Evolutionary conservation across 2,888 invertebrate genomes (phyloP).

Genomic region (Cataglyphis albicans): DNA sequence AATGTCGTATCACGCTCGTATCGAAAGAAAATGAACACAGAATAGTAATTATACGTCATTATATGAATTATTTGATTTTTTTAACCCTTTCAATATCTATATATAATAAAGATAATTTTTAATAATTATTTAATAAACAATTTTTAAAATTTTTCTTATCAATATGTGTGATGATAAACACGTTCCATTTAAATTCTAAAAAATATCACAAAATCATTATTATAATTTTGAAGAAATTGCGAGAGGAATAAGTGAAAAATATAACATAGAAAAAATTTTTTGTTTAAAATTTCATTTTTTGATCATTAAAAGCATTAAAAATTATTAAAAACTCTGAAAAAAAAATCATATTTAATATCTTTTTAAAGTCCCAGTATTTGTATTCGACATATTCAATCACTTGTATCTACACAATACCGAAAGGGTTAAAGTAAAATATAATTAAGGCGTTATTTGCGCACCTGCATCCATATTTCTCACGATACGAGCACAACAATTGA

Average conservation of each 20-base stretch:
- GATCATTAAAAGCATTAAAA: not conserved
- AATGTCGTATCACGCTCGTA: constrained; percentile 27
- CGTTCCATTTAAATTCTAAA: not conserved
- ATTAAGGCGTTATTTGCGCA: not conserved
- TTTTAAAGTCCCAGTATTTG: not conserved
- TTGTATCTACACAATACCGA: not conserved
- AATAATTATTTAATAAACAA: not conserved
- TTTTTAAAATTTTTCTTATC: not conserved
- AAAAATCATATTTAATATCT: not conserved
- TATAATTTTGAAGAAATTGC: not conserved
- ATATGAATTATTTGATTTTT: not conserved
- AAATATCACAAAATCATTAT: not conserved
- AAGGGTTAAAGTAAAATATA: constrained; percentile 5
- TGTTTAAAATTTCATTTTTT: not conserved
- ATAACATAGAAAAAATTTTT: not conserved
- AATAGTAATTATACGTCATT: not conserved
- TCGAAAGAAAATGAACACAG: constrained; percentile 20
- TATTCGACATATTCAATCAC: not conserved
- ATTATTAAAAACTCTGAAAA: not conserved
- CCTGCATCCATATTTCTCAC: not conserved
- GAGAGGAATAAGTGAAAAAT: not conserved
- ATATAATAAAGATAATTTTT: not conserved
- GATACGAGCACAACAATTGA: constrained; percentile 19
- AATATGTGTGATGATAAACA: not conserved
- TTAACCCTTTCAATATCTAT: constrained; percentile 9